Conservation (phyloP, 2,113 vertebrate species). For the Calypte anna region DNA sequence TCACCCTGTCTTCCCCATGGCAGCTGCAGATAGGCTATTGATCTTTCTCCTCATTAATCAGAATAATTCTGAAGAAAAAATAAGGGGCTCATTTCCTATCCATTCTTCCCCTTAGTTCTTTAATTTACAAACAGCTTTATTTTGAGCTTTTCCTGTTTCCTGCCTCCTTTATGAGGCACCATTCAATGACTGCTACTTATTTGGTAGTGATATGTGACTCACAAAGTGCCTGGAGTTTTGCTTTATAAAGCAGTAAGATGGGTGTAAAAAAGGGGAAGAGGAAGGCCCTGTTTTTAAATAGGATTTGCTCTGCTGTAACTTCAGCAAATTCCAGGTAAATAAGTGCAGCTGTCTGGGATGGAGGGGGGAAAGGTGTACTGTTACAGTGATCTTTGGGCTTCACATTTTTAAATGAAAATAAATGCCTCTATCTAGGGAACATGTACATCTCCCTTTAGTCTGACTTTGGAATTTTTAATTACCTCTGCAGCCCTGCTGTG, state of each 20-base stretch:
- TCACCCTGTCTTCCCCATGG: slow-evolving; percentile 12
- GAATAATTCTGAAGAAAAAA: slow-evolving; percentile 61
- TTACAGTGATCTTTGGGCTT: background rate
- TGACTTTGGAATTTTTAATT: background rate
- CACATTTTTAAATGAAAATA: background rate
- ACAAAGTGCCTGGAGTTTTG: slow-evolving; percentile 30
- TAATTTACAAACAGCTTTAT: slow-evolving; percentile 60
- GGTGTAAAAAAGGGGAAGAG: background rate
- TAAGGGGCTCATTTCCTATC: slow-evolving; percentile 56
- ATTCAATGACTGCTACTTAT: slow-evolving; percentile 55
- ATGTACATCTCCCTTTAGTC: background rate
- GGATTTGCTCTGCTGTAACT: background rate
- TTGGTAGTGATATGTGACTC: slow-evolving; percentile 59
- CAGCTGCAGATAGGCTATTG: slow-evolving; percentile 30
- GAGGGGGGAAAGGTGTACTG: background rate
- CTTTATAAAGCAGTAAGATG: slow-evolving; percentile 17
- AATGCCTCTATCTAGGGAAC: background rate
- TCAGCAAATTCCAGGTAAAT: background rate
- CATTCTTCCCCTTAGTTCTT: slow-evolving; percentile 52
- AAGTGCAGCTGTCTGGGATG: background rate
- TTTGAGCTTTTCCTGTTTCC: slow-evolving; percentile 68
- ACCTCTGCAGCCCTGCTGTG: background rate
- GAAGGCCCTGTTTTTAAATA: background rate
- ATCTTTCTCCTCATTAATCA: slow-evolving; percentile 54
- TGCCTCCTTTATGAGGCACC: slow-evolving; percentile 60